Evolutionary conservation across 1,140 invertebrate genomes (phyloP), one percentile per base, ranked within the genome.

Genomic region (Berghia stephanieae): DNA sequence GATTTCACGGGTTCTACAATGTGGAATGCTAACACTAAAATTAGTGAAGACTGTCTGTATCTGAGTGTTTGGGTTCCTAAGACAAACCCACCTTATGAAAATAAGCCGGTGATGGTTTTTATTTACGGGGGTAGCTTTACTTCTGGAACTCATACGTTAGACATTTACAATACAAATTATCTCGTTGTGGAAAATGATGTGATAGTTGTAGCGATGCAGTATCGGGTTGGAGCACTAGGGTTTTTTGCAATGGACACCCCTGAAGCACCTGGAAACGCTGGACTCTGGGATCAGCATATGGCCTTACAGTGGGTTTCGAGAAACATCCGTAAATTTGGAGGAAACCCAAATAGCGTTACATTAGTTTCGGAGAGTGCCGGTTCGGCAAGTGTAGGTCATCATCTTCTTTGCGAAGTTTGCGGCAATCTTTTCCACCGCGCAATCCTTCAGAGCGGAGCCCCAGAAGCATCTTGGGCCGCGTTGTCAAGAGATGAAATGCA

Each of bases 101-200:
- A 94, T 84, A 93, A 95, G 77, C 94, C 96, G n/a, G 96, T 98
- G 27, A 94, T 98, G 93, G 93, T 98, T 40, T 99, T 97, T 97
- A 94, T 99, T 78, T 99, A 96, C 89, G 97, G 98, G 44, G 97
- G 97, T 43, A 96, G 96, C 2, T 99, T 98, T 90, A 97, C 96
- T 88, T 96, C 94, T 49, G 96, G 97, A 31, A 95, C 95, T 10
- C 94, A 95, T 27, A 97, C 96, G 36, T 91, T 99, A 79, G 96
- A 98, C 88, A 93, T 99, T 21, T 99, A 99, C 90, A 96, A 99
- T 90, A 95, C 93, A 72, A 90, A 90, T 80, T 94, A 94, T 84
- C 90, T 99, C 49, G 96, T 96, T 0, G 94, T 94, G 16, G 86
- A 87, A 77, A 87, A 87, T 69, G 94, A 98, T 83, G 92, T 99